Evolutionary conservation across 2,797 vertebrate genomes (phyloP).

Genomic region (Microctenopoma lineatum): DNA sequence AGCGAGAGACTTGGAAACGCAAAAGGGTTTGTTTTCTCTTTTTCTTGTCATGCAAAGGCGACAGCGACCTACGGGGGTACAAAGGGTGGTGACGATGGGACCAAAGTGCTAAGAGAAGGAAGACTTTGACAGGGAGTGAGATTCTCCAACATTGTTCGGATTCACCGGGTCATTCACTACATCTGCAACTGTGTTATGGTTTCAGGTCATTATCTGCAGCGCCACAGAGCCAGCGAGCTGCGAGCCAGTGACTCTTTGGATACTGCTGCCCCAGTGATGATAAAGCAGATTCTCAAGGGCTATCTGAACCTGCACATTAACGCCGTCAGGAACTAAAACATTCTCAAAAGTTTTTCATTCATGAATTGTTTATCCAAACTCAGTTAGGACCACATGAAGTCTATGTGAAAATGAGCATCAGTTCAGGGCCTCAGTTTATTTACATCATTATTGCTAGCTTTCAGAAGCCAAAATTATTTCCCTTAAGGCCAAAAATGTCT

Average conservation of each 20-base stretch:
- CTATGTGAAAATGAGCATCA: constrained; percentile 10
- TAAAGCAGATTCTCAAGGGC: constrained; percentile 73
- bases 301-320: constrained; percentile 46
- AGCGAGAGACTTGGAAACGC: constrained; percentile 53
- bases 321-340: constrained; percentile 7
- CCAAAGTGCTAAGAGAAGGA: constrained; percentile 59
- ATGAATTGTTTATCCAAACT: background rate
- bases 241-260: constrained; percentile 53
- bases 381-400: constrained; percentile 15
- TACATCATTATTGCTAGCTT: background rate
- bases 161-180: constrained; percentile 80
- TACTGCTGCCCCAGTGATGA: constrained; percentile 51
- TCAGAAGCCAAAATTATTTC: background rate
- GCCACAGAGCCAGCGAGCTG: constrained; percentile 34
- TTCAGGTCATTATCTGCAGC: constrained; percentile 70
- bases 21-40: constrained; percentile 58
- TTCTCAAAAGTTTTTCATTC: background rate
- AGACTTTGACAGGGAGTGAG: constrained; percentile 71
- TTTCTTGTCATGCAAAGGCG: constrained; percentile 68
- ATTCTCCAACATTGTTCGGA: constrained; percentile 75
- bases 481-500: background rate
- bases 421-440: constrained; percentile 1
- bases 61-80: constrained; percentile 22
- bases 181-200: constrained; percentile 67
- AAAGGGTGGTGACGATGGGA: constrained; percentile 39